A percentile compares a stretch with the other conserved stretches of the same genome.
phyloP scores from a whole-genome alignment of 2,113 vertebrate species.

The Apeltes quadracus region DNA sequence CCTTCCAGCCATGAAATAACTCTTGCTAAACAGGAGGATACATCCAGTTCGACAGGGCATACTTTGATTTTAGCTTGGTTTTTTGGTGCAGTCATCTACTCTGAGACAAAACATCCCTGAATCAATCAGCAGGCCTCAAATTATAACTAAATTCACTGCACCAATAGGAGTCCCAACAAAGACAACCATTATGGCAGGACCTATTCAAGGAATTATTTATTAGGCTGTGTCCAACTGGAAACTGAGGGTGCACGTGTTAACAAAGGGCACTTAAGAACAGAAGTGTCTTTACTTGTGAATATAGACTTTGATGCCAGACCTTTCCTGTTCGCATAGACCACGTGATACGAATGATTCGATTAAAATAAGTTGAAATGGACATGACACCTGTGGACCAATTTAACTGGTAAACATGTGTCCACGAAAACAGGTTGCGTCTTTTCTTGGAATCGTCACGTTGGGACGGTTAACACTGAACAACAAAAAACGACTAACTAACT shows the following conservation, averaged over 20 bases:
- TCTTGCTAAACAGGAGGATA: background rate
- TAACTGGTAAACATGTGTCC: background rate
- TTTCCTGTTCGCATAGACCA: background rate
- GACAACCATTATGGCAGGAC: background rate
- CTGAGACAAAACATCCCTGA: background rate
- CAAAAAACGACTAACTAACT: rapidly evolving
- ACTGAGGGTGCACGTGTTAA: background rate
- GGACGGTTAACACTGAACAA: background rate
- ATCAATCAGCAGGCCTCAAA: background rate
- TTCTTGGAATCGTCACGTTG: too few relatives aligned
- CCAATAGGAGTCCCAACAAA: background rate
- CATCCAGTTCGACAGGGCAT: background rate
- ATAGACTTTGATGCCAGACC: too few relatives aligned
- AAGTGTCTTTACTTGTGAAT: background rate
- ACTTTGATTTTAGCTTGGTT: background rate
- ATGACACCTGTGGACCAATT: background rate
- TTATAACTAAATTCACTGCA: background rate
- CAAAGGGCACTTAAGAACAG: background rate
- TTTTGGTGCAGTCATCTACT: background rate
- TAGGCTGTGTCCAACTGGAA: background rate
- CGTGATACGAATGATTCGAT: background rate
- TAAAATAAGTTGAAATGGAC: background rate
- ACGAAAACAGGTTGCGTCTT: background rate
- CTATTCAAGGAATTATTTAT: background rate
- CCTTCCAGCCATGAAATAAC: background rate